Base-by-base conservation (phyloP, 1,140 invertebrate genomes). In the Camponotus floridanus region DNA sequence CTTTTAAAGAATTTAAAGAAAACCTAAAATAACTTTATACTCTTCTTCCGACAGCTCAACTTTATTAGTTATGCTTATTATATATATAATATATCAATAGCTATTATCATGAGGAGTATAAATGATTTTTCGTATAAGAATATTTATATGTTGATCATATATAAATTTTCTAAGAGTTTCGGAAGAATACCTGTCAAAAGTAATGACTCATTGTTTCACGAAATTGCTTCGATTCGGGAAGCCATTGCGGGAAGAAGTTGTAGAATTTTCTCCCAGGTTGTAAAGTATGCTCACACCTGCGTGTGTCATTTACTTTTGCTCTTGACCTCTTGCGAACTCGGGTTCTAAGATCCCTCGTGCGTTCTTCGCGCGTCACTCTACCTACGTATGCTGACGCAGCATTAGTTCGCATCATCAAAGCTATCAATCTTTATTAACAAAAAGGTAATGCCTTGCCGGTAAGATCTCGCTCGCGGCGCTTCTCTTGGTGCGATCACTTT, bases 301-400 rank as follows among this genome's bases (percentile, higher is more conserved):
- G 31, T 57, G 64, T 86, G 87, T 87, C 87, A 67, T 87, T 90
- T 85, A 88, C 84, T 88, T 61, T 89, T 91, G 86, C 87, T 89
- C 90, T 91, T 91, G 90, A 91, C 90, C 88, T 91, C 86, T 81
- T 76, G 70, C 86, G 84, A 90, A 86, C 84, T 76, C 79, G 64
- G 18, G 76, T 73, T 87, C 70, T 62, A 61, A 89, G 83, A 81
- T 33, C 51, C n/a, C n/a, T 74, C 59, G 31, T 31, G 85, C 45
- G 11, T 33, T 67, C 33, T 36, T 55, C 68, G 31, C 36, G 51
- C 83, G 61, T 67, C 42, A 48, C 67, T 64, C 21, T 71, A 36
- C 79, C 51, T 71, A 74, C 51, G 45, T 51, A 68, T 62, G 59
- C 59, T 87, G 68, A 65, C 70, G 62, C 62, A 64, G 78, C 68